These are phyloP conservation scores for Anniella stebbinsi DNA, from an alignment of 2,797 vertebrate genomes.

Conservation along the genomic window DNA sequence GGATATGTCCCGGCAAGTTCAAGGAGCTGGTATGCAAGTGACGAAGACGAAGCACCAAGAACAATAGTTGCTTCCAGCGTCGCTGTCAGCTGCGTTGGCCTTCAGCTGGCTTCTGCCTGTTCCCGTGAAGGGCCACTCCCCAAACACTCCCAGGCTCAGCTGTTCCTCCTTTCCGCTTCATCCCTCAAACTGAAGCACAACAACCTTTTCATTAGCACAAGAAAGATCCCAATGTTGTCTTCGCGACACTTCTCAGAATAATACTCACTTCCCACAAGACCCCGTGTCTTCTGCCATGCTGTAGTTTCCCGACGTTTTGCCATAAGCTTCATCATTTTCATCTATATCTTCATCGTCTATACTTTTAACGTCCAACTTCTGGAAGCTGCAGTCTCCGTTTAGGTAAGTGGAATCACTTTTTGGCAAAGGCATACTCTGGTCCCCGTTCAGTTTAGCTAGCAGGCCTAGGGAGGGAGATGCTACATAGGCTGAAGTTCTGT, in stretches of 20 bases:
- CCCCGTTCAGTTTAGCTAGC: constrained; percentile 66
- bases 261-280: constrained; percentile 78
- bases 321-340: constrained; percentile 73
- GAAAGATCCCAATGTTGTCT: not conserved
- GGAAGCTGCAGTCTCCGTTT: constrained; percentile 80
- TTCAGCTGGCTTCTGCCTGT: too few relatives aligned
- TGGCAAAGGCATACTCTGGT: constrained; percentile 72
- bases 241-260: too few relatives aligned
- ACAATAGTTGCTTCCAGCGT: too few relatives aligned
- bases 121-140: too few relatives aligned
- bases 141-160: too few relatives aligned
- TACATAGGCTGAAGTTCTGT: constrained; percentile 74
- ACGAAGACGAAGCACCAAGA: too few relatives aligned
- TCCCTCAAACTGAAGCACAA: too few relatives aligned
- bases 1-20: too few relatives aligned
- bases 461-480: constrained; percentile 70
- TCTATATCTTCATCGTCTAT: constrained; percentile 84
- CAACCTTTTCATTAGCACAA: not conserved
- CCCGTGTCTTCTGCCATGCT: constrained; percentile 44
- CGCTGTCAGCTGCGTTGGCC: too few relatives aligned
- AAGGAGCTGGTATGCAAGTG: too few relatives aligned
- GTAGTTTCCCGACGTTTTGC: constrained; percentile 57
- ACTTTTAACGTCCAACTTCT: constrained; percentile 83
- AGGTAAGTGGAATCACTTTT: constrained; percentile 71
- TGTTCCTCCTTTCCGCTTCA: too few relatives aligned